Base-by-base conservation (phyloP, 2,113 vertebrate species). In the Rynchops niger region DNA sequence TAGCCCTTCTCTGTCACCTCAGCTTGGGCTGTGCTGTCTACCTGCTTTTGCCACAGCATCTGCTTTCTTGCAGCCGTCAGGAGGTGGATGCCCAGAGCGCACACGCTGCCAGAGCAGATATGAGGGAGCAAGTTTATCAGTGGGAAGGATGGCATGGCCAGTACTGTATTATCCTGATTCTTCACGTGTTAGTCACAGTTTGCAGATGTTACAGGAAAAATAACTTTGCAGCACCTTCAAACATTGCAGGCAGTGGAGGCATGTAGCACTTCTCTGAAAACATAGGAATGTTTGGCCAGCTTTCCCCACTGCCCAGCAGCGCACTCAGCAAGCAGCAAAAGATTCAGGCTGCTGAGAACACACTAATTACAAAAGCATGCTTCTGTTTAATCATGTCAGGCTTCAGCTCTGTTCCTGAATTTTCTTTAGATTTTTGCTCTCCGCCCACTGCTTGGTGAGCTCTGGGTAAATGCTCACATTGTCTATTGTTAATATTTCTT, bases 181-280 rank as follows among this genome's bases (percentile, higher is more conserved):
- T 85, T 82, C 34, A 36, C 58, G 71, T 71, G 27, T 87, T 96
- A 91, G 53, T 94, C 79, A 85, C 23, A 49, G 38, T 58, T 90
- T 70, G 30, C 23, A 82, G n/a, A 85, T 25, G 23, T 30, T 87
- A 61, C 32, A 38, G 50, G 50, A 58, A 66, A 69, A 82, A 62
- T 53, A 92, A 61, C 69, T 76, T 65, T 43, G 34, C 78, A 45
- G 42, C 49, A 6, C 55, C 56, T 86, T 91, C 82, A 80, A 82
- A 94, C 38, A 62, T 8, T 66, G 62, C 83, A 91, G 2, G 1
- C 4, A 27, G 20, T 30, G 38, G 78, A 94, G 71, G 66, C 82
- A 81, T 74, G 88, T 58, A 38, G 72, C 94, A 86, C 58, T 77
- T 87, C 87, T 56, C n/a, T 45, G 82, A 42, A 81, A 88, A 70